These are phyloP conservation scores for Caenorhabditis uteleia DNA, from an alignment of 2,888 invertebrate genomes.

Conservation along the genomic window DNA sequence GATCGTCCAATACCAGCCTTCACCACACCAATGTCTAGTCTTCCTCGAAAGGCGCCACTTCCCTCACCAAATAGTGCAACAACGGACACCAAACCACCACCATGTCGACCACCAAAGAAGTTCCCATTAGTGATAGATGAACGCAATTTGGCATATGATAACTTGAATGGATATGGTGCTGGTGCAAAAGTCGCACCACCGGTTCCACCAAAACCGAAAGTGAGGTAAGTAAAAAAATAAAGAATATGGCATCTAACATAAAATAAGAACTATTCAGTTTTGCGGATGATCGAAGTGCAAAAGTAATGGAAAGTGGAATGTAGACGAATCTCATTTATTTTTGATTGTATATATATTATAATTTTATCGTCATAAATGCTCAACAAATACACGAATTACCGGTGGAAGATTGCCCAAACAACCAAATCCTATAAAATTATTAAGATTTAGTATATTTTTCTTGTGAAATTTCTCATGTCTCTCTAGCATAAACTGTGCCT, in stretches of 20 bases:
- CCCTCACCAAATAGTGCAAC: slow-evolving; percentile 20
- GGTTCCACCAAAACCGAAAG: slow-evolving; percentile 65
- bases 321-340: background rate
- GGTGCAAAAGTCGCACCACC: slow-evolving; percentile 50
- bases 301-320: background rate
- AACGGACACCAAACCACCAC: slow-evolving; percentile 31
- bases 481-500: too few species aligned
- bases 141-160: slow-evolving; percentile 45
- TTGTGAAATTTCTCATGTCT: too few species aligned
- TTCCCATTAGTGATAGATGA: slow-evolving; percentile 45
- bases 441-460: too few species aligned
- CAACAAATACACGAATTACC: background rate
- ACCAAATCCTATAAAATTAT: too few species aligned
- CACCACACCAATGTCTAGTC: slow-evolving; percentile 33
- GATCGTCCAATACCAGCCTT: slow-evolving; percentile 35
- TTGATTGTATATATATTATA: background rate
- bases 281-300: slow-evolving; percentile 20
- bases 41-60: slow-evolving; percentile 27
- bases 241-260: background rate
- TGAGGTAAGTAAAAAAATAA: slow-evolving; percentile 36
- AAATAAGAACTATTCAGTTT: slow-evolving; percentile 30
- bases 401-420: too few species aligned
- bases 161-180: slow-evolving; percentile 51
- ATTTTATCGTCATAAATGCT: background rate
- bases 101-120: slow-evolving; percentile 45